Conservation (phyloP, 2,113 vertebrate species). For the Corvus moneduloides region DNA sequence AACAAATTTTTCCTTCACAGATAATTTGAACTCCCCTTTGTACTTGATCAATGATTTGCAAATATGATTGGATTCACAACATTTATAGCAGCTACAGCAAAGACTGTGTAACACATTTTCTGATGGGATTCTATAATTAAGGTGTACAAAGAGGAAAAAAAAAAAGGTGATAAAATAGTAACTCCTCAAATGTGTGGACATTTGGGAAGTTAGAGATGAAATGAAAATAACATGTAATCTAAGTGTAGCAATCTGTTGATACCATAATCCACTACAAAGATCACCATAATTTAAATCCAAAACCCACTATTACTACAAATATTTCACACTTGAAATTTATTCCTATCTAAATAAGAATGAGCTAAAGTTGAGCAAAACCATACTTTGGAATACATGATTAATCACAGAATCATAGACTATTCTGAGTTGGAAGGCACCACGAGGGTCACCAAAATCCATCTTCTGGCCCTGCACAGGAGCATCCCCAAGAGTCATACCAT, state of each 20-base stretch:
- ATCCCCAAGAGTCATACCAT: neutral
- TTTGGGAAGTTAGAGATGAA: neutral
- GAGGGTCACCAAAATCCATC: neutral
- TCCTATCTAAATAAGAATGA: neutral
- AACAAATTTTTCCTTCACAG: neutral
- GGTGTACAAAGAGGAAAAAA: neutral
- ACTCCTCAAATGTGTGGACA: neutral
- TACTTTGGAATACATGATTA: neutral
- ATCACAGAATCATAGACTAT: too few relatives aligned
- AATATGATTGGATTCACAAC: rapidly evolving
- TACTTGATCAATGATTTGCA: neutral
- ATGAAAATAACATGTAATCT: neutral
- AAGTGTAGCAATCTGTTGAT: neutral
- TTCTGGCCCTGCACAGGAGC: neutral
- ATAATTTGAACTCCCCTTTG: neutral
- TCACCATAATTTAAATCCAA: neutral
- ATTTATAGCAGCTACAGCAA: neutral
- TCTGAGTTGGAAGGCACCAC: neutral
- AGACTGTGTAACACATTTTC: neutral
- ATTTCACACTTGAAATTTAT: neutral
- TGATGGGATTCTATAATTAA: neutral
- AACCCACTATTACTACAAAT: neutral
- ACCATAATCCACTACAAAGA: neutral
- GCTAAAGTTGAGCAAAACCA: neutral
- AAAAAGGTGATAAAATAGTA: neutral